These are phyloP conservation scores for Ormyrus thymus DNA, from an alignment of 2,888 invertebrate genomes.

Conservation along the genomic window DNA sequence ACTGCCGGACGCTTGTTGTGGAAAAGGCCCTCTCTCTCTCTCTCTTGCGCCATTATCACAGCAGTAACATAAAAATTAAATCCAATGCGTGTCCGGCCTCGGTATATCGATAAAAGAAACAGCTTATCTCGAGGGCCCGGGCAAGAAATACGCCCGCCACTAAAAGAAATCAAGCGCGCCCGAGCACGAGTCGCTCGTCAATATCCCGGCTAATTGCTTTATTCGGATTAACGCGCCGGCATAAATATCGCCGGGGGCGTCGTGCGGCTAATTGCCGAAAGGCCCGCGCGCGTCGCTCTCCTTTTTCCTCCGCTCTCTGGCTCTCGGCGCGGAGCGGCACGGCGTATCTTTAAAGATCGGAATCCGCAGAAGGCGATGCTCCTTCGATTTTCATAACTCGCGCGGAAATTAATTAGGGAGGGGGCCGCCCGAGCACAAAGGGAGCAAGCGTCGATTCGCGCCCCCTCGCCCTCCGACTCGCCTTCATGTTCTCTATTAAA, in stretches of 20 bases:
- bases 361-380: conserved; percentile 9
- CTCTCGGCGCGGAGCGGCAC: no score
- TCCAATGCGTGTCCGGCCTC: neutral
- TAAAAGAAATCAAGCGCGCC: neutral
- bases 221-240: conserved; percentile 63
- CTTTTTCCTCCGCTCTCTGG: neutral
- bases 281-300: conserved; percentile 10
- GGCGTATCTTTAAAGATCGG: conserved; percentile 26
- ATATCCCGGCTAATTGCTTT: conserved; percentile 67
- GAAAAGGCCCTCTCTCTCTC: conserved; percentile 6
- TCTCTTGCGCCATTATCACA: neutral
- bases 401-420: conserved; percentile 49
- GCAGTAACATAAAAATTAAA: no score
- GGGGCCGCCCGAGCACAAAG: conserved; percentile 42
- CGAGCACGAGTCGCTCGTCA: conserved; percentile 56
- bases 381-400: conserved; percentile 39
- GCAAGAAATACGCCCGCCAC: conserved; percentile 26
- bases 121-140: conserved; percentile 20
- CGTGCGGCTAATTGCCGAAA: conserved; percentile 47
- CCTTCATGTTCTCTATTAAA: conserved; percentile 68
- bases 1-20: no score
- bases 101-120: conserved; percentile 33
- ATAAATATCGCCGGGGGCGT: conserved; percentile 49
- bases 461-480: neutral
- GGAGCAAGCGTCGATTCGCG: conserved; percentile 40